These are phyloP conservation scores for Belonocnema kinseyi DNA, from an alignment of 1,140 invertebrate genomes.

Conservation along the genomic window DNA sequence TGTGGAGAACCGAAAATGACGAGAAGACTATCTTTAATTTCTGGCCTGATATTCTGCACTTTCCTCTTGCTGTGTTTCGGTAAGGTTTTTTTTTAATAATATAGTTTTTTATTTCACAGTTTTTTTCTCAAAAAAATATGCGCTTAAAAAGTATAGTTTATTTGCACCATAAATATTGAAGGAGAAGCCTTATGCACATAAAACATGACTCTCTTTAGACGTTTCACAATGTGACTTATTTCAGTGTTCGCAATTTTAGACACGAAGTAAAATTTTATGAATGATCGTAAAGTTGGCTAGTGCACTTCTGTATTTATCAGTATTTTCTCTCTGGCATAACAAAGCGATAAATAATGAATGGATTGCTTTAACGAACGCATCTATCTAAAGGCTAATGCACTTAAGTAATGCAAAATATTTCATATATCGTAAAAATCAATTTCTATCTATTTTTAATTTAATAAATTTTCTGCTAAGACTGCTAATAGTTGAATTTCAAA, in stretches of 20 bases:
- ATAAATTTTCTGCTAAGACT: no score
- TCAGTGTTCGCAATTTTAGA: background rate
- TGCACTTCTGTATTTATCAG: no score
- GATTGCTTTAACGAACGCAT: background rate
- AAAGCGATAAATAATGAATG: constrained; percentile 1
- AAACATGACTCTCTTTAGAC: no score
- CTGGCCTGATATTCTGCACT: constrained; percentile 61
- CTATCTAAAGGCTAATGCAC: background rate
- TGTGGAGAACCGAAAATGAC: constrained; percentile 63
- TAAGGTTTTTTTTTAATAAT: constrained; percentile 50
- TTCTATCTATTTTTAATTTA: no score
- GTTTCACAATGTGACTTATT: background rate
- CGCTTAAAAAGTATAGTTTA: no score
- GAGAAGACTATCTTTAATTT: constrained; percentile 56
- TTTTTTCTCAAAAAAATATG: no score
- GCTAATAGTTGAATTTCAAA: no score
- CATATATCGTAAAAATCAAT: background rate
- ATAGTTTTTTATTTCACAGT: background rate
- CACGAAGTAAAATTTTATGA: background rate
- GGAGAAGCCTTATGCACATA: no score
- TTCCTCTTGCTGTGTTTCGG: constrained; percentile 56
- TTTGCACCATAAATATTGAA: no score
- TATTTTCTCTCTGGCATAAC: background rate
- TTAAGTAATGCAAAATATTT: background rate
- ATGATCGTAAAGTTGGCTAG: background rate